A percentile compares a stretch with the other conserved stretches of the same genome.
These are phyloP conservation scores for Cotesia chilonis DNA, from an alignment of 1,140 invertebrate species.

Conservation along the genomic window DNA sequence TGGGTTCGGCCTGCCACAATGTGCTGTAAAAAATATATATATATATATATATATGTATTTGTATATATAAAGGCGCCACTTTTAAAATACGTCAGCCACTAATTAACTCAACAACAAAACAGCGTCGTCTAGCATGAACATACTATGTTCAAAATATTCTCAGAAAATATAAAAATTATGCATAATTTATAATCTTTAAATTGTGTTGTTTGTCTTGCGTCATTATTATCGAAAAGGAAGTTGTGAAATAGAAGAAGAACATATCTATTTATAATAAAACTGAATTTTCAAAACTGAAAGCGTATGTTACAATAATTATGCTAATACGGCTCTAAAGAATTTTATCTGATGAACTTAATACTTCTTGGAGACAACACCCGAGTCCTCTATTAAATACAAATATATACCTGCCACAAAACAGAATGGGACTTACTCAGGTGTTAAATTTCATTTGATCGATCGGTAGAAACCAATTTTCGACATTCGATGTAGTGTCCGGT, in stretches of 20 bases:
- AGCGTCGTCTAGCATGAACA: background rate
- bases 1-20: conserved; percentile 7
- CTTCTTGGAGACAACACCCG: conserved; percentile 12
- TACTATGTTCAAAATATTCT: conserved; percentile 13
- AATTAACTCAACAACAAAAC: conserved; percentile 24
- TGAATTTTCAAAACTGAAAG: background rate
- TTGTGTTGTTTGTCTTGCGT: too few species aligned
- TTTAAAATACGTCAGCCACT: conserved; percentile 29
- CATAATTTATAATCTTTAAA: too few species aligned
- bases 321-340: background rate
- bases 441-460: conserved; percentile 39
- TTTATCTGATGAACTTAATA: conserved; percentile 1
- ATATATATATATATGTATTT: too few species aligned
- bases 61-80: background rate
- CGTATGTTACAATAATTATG: conserved; percentile 1
- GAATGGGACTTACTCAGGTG: conserved; percentile 26
- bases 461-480: conserved; percentile 31
- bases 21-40: background rate
- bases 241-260: background rate
- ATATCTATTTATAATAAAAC: background rate
- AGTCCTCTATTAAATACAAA: background rate
- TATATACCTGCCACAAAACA: background rate
- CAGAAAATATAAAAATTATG: too few species aligned
- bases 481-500: conserved; percentile 13
- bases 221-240: too few species aligned